Evolutionary conservation across 2,888 invertebrate species (phyloP).

Genomic region (Salpingus planirostris): DNA sequence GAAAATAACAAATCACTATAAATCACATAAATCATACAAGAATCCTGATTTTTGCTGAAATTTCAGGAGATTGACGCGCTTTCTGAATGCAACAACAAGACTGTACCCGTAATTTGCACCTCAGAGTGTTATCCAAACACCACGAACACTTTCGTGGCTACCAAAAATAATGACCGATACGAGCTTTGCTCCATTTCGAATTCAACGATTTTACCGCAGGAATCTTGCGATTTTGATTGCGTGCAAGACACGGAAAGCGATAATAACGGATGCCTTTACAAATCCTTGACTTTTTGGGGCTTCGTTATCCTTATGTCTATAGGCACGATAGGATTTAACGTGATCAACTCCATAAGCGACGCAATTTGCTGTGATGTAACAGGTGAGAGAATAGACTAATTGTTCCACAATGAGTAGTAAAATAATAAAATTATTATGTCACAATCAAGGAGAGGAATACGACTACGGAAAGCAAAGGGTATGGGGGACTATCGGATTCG

Average conservation of each 20-base stretch:
- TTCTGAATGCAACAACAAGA: constrained; percentile 3
- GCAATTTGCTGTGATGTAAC: constrained; percentile 85
- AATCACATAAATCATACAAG: too few species aligned
- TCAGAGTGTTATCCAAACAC: too few species aligned
- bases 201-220: too few species aligned
- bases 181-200: constrained; percentile 14
- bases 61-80: constrained; percentile 6
- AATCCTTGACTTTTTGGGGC: constrained; percentile 59
- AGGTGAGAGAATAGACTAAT: constrained; percentile 53
- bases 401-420: constrained; percentile 38
- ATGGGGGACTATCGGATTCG: constrained; percentile 78
- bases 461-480: constrained; percentile 73
- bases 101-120: constrained; percentile 6
- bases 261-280: constrained; percentile 45
- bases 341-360: constrained; percentile 79
- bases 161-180: not conserved
- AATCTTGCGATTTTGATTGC: constrained; percentile 27
- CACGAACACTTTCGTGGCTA: too few species aligned
- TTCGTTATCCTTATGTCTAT: constrained; percentile 63
- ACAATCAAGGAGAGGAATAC: constrained; percentile 51
- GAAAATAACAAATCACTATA: not conserved
- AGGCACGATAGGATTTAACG: constrained; percentile 74
- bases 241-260: constrained; percentile 28
- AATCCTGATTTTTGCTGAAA: too few species aligned
- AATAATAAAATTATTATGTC: constrained; percentile 24